Base-by-base conservation (phyloP, 2,888 invertebrate species). In the Scaptomyza tumidula region DNA sequence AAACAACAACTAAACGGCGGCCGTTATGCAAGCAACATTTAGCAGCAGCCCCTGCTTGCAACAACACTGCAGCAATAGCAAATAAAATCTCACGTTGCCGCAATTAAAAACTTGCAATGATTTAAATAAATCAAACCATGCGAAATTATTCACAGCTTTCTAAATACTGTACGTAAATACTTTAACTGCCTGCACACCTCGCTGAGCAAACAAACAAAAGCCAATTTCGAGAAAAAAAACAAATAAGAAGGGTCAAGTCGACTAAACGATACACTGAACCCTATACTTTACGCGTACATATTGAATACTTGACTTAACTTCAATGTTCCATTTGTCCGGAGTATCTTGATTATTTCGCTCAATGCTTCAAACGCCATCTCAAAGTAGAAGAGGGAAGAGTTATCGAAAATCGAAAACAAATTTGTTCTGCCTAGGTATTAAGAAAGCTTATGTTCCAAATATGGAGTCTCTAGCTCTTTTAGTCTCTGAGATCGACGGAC, bases 1-100 rank as follows among this genome's bases (percentile, higher is more conserved):
- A 37, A 63, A 57, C 46, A 52, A 57, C 46, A 54, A 46, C 58
- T 0, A 24, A 57, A 58, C 39, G 39, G 14, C 57, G 61, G 27
- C 54, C 54, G 65, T 74, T 71, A 74, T 74, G 75, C 76, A 74
- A 74, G 66, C 61, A 71, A 75, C 66, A 74, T 74, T 74, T 66
- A 71, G 48, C 59, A 16, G 49, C 33, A 19, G 31, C 52, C 48
- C 55, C 39, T 13, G n/a, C 39, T 9, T 19, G 3, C 39, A 41
- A 14, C 39, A 16, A 11, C 41, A 11, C 41, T 39, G 11, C 41
- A 48, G 6, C 31, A 39, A 10, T 6, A 41, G 16, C 9, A 39
- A 6, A 61, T 48, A 66, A 73, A 67, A 61, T 50, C 54, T 62
- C 44, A 50, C 55, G 54, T 68, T 56, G 63, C 44, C 39, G 63